Conservation (phyloP, 2,113 vertebrate genomes). For the Sciurus niger region DNA sequence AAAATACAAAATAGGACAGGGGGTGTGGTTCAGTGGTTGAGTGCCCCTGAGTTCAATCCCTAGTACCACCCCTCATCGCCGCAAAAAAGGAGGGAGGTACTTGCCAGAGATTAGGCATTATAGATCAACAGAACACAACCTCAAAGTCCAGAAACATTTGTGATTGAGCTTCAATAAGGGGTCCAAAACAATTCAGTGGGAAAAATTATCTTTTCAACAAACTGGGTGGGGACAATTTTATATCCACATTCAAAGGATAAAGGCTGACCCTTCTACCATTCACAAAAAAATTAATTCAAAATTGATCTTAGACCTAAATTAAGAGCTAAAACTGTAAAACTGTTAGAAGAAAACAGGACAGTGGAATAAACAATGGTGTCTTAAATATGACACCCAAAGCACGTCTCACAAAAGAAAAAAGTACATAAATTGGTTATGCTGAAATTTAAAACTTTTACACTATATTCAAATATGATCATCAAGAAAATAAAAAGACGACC, state of each 20-base stretch:
- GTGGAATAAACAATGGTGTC: background rate
- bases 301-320: background rate
- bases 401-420: background rate
- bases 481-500: slow-evolving; percentile 8
- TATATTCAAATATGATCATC: background rate
- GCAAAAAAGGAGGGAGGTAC: background rate
- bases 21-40: too few species aligned
- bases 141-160: background rate
- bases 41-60: too few species aligned
- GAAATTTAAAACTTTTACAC: background rate
- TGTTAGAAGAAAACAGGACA: background rate
- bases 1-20: too few species aligned
- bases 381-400: background rate
- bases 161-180: background rate
- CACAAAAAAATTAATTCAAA: slow-evolving; percentile 32
- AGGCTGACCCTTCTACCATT: background rate
- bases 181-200: background rate
- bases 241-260: background rate
- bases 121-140: background rate
- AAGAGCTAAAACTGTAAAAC: background rate
- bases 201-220: background rate
- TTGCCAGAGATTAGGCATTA: background rate
- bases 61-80: too few species aligned
- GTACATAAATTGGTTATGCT: background rate
- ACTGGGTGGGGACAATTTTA: too few species aligned